phyloP scores from a whole-genome alignment of 2,888 invertebrate species.

The Drosophila diplacantha region DNA sequence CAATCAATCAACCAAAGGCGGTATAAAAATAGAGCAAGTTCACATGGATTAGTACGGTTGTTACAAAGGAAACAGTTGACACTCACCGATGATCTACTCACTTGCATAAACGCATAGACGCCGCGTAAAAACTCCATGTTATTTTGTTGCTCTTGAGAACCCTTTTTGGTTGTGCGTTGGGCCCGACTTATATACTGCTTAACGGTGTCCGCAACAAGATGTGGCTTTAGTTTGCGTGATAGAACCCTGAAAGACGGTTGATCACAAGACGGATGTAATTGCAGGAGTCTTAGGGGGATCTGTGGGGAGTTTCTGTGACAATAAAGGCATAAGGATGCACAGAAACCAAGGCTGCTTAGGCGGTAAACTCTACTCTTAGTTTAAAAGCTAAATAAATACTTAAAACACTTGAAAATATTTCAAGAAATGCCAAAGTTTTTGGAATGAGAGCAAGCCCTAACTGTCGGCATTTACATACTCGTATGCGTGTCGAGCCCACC shows the following conservation, averaged over 20 bases:
- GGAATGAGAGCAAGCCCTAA: background rate
- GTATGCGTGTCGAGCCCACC: background rate
- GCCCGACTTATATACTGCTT: conserved; percentile 78
- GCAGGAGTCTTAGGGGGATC: background rate
- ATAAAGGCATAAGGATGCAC: too few species aligned
- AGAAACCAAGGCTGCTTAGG: too few species aligned
- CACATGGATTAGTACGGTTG: conserved; percentile 78
- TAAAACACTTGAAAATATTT: background rate
- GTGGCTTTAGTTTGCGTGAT: conserved; percentile 78
- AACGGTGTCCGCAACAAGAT: conserved; percentile 78
- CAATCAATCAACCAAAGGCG: conserved; percentile 69
- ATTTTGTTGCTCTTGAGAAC: conserved; percentile 77
- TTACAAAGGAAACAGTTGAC: conserved; percentile 76
- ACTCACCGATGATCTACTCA: conserved; percentile 80
- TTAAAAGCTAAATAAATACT: background rate
- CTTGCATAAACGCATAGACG: conserved; percentile 79
- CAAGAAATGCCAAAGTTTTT: background rate
- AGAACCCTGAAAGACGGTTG: conserved; percentile 68
- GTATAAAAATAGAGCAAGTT: conserved; percentile 75
- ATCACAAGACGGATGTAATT: background rate
- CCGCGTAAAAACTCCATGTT: conserved; percentile 79
- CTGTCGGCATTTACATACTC: background rate
- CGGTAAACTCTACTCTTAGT: too few species aligned
- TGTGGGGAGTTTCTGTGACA: too few species aligned
- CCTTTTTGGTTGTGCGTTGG: conserved; percentile 76